Conservation (phyloP, 2,113 vertebrate species). For the Atractosteus spatula region DNA sequence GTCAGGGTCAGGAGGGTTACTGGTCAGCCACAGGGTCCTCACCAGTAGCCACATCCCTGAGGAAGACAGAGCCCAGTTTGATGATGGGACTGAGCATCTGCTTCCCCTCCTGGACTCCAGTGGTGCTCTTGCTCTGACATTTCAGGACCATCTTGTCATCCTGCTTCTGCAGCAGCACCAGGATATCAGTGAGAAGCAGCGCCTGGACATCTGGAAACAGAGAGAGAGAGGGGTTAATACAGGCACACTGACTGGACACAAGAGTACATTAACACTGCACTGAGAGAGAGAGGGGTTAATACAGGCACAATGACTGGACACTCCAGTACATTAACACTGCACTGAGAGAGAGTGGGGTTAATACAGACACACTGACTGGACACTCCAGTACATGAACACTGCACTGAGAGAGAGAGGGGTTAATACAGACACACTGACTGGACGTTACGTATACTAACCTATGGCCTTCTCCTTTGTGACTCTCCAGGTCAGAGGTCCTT, state of each 20-base stretch:
- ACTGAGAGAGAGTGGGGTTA: no score
- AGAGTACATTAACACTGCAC: not conserved
- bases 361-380: not conserved
- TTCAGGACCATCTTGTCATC: conserved; percentile 85
- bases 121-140: conserved; percentile 80
- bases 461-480: conserved; percentile 83
- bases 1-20: no score
- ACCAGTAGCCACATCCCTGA: conserved; percentile 86
- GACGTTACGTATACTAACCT: conserved; percentile 48
- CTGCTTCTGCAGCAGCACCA: conserved; percentile 83
- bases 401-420: not conserved
- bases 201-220: conserved; percentile 76
- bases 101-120: conserved; percentile 73
- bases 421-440: not conserved
- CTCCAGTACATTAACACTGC: no score
- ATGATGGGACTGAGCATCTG: conserved; percentile 87
- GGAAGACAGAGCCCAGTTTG: conserved; percentile 78
- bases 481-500: conserved; percentile 78
- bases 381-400: no score
- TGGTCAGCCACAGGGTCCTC: conserved; percentile 19
- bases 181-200: conserved; percentile 78
- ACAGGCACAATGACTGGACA: not conserved
- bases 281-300: not conserved
- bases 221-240: not conserved
- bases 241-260: not conserved